Percentiles rank a stretch among this genome's conserved stretches.
Evolutionary conservation across 2,797 vertebrate genomes (phyloP).

Genomic region (Sebastes goodei): DNA sequence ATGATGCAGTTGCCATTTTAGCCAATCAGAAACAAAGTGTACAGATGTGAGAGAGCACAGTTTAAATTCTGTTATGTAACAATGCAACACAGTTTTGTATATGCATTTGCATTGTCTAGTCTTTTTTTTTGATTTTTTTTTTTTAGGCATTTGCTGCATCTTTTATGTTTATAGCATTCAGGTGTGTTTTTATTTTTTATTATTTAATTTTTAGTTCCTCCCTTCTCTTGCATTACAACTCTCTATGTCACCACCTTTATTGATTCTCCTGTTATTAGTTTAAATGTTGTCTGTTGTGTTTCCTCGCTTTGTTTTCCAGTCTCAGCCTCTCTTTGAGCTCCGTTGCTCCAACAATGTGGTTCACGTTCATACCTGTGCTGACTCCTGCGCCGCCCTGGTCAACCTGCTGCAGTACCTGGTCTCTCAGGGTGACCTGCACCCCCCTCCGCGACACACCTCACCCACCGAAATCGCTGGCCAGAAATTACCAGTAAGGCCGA

Average conservation of each 20-base stretch:
- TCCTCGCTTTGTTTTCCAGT: constrained; percentile 42
- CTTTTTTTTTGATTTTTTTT: not conserved
- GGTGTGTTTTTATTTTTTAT: not conserved
- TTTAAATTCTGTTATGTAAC: not conserved
- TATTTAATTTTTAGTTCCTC: not conserved
- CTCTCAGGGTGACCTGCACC: constrained; percentile 89
- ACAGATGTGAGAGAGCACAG: not conserved
- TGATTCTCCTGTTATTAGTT: not conserved
- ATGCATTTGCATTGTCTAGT: not conserved
- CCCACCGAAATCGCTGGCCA: constrained; percentile 94
- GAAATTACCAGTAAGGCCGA: constrained; percentile 86
- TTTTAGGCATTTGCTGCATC: not conserved
- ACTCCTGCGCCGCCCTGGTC: constrained; percentile 90
- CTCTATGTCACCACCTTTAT: not conserved
- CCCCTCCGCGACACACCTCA: constrained; percentile 86
- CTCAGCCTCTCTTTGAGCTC: constrained; percentile 90
- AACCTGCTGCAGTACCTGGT: constrained; percentile 92
- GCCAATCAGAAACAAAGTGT: not conserved
- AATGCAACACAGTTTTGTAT: not conserved
- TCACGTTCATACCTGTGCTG: constrained; percentile 92
- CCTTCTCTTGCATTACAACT: not conserved
- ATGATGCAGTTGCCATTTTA: not conserved
- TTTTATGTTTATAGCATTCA: not conserved
- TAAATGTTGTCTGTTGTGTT: not conserved
- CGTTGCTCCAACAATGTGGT: constrained; percentile 94